phyloP scores from a whole-genome alignment of 2,888 invertebrate species.

The Apoda limacodes region DNA sequence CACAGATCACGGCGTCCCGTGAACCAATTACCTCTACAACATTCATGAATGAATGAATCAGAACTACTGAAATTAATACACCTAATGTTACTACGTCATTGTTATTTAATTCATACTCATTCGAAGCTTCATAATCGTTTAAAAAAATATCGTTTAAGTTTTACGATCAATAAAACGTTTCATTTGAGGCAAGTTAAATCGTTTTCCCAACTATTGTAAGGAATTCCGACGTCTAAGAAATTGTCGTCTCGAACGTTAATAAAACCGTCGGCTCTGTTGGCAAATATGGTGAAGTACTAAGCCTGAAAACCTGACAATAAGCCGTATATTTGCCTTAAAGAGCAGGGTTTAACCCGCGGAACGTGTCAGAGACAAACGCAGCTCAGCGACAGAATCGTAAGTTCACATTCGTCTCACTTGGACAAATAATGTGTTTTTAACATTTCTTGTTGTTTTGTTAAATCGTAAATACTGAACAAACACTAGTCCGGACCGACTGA shows the following conservation, averaged over 20 bases:
- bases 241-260: slow-evolving; percentile 33
- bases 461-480: slow-evolving; percentile 68
- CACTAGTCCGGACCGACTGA: slow-evolving; percentile 35
- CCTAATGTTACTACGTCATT: too few species aligned
- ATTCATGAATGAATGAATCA: too few species aligned
- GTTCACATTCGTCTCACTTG: slow-evolving; percentile 65
- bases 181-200: slow-evolving; percentile 23
- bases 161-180: slow-evolving; percentile 49
- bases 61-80: too few species aligned
- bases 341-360: slow-evolving; percentile 43
- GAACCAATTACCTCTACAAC: too few species aligned
- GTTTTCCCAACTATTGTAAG: slow-evolving; percentile 44
- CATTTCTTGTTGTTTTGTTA: slow-evolving; percentile 69
- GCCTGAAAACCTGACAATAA: slow-evolving; percentile 56
- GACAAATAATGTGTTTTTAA: slow-evolving; percentile 70
- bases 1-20: too few species aligned
- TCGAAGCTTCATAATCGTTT: slow-evolving; percentile 10
- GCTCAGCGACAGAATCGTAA: slow-evolving; percentile 50
- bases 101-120: too few species aligned
- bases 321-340: slow-evolving; percentile 53
- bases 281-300: slow-evolving; percentile 48
- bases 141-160: slow-evolving; percentile 37
- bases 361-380: slow-evolving; percentile 64
- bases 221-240: slow-evolving; percentile 28
- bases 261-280: slow-evolving; percentile 44